A percentile compares a stretch with the other conserved stretches of the same genome.
These are phyloP conservation scores for Patiria miniata DNA, from an alignment of 35 echinoderm and acorn worm species.

Conservation along the genomic window DNA sequence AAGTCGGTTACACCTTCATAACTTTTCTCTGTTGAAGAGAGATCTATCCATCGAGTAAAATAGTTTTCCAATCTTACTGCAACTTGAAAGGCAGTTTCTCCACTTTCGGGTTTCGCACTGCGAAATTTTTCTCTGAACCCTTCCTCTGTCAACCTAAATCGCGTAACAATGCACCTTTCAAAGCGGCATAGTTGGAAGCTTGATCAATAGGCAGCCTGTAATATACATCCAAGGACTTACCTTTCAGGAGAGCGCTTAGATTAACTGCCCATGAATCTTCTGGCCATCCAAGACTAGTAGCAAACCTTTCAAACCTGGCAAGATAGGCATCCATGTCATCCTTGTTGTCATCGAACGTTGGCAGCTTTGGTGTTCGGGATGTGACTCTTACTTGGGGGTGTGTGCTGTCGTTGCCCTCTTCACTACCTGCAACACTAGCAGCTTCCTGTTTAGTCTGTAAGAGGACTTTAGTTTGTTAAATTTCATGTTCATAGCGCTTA, in stretches of 20 bases:
- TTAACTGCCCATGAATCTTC: conserved; percentile 66
- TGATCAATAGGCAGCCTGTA: conserved; percentile 22
- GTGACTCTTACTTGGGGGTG: too few species aligned
- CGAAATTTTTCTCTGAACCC: conserved; percentile 52
- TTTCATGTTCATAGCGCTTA: too few species aligned
- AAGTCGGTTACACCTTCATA: conserved; percentile 54
- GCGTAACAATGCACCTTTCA: conserved; percentile 62
- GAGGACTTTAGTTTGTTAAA: too few species aligned
- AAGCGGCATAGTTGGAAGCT: conserved; percentile 54
- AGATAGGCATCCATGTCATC: conserved; percentile 83
- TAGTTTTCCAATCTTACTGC: conserved; percentile 26
- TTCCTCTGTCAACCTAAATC: conserved; percentile 44
- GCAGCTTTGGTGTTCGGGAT: conserved; percentile 55
- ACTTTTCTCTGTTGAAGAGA: conserved; percentile 11
- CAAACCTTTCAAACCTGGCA: conserved; percentile 67
- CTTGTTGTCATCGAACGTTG: conserved; percentile 43
- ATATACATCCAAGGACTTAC: conserved; percentile 66
- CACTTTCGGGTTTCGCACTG: conserved; percentile 35
- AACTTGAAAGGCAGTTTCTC: conserved; percentile 62
- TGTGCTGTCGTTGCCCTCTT: too few species aligned
- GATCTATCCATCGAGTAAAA: conserved; percentile 60
- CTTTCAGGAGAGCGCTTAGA: conserved; percentile 50
- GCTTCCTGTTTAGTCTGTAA: too few species aligned
- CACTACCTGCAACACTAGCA: too few species aligned
- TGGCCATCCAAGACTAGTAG: conserved; percentile 40